Conservation (phyloP, 2,113 vertebrate genomes). For the Pluvialis apricaria region DNA sequence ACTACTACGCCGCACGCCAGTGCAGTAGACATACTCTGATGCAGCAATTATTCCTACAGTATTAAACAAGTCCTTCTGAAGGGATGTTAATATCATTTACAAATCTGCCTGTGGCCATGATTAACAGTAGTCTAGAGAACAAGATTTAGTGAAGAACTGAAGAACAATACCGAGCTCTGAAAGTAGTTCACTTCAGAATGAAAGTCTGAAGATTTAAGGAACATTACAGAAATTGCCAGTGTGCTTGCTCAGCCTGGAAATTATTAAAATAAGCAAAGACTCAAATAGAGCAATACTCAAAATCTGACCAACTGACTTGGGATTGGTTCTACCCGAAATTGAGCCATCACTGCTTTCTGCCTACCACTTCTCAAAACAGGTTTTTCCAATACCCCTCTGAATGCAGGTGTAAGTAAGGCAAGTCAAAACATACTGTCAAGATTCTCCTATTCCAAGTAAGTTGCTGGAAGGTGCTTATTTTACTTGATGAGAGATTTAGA, state of each 20-base stretch:
- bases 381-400: not conserved
- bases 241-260: not conserved
- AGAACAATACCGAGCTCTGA: not conserved
- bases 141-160: not conserved
- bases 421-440: not conserved
- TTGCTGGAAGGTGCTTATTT: not conserved
- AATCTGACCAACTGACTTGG: not conserved
- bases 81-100: not conserved
- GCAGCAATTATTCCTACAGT: not conserved
- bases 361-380: not conserved
- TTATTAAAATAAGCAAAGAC: not conserved
- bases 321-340: not conserved
- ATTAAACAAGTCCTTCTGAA: not conserved
- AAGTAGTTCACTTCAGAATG: not conserved
- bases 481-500: not conserved
- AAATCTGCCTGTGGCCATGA: not conserved
- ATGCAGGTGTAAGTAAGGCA: not conserved
- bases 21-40: not conserved
- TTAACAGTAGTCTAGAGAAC: not conserved
- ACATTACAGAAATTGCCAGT: not conserved
- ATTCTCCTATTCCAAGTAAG: not conserved
- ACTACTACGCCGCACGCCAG: not conserved
- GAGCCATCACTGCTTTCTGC: not conserved
- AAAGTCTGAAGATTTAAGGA: not conserved
- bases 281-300: not conserved